Evolutionary conservation across 2,113 vertebrate species (phyloP), one percentile per base, ranked within the genome.

Genomic region (Myotis brandtii): DNA sequence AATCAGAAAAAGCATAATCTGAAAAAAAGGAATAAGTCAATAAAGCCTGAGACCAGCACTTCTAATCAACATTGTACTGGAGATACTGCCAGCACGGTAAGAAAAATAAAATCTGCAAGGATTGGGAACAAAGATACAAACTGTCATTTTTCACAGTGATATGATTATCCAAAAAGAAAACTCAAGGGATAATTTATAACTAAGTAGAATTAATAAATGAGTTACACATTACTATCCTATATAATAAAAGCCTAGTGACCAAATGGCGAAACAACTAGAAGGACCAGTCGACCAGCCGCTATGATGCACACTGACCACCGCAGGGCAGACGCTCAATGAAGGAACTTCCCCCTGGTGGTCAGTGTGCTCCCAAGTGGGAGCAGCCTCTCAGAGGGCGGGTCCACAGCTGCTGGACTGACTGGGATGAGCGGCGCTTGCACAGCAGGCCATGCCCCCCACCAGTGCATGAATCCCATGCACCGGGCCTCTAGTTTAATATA

Each of bases 91-190:
- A 46, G 37, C 11, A 46, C 20, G 93, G 7, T 27, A 67, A 72
- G 52, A 82, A 93, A 89, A 52, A 72, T 17, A 62, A 91, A 72
- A 25, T 34, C 4, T 85, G 8, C 11, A 62, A 81, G 21, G 43
- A 72, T 11, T 88, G n/a, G 9, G 56, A 93, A 52, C 9, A 72
- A 48, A 73, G 17, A 11, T 32, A 54, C 6, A 72, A 69, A 62
- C 32, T 9, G 23, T 62, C 23, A 59, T 43, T 89, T 93, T 62
- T 85, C n/a, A 66, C 6, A 72, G 48, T 66, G 48, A 82, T 70
- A 64, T 62, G 81, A 73, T 13, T 59, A 27, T 72, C 46, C 82
- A 84, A 25, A 91, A 88, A 91, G 75, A 93, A 93, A 91, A 67
- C 14, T 66, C 54, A 37, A 70, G 25, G 76, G 12, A 43, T 12